These are phyloP conservation scores for Drosophila meridionalis DNA, from an alignment of 2,888 invertebrate genomes.

Conservation along the genomic window DNA sequence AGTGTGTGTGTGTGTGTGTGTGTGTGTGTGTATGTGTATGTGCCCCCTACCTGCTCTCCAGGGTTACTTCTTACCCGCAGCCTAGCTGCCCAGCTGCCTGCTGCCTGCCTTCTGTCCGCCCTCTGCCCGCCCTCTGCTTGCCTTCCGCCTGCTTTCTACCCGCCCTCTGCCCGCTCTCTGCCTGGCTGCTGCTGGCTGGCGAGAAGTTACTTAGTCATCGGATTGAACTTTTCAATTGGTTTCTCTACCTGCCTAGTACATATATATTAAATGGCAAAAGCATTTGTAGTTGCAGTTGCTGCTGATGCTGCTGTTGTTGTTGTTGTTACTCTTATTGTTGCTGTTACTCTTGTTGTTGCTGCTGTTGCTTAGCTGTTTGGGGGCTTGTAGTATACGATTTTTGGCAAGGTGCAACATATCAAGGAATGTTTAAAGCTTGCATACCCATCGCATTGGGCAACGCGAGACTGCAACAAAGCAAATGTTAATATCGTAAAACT, in stretches of 20 bases:
- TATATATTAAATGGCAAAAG: constrained; percentile 51
- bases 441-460: constrained; percentile 7
- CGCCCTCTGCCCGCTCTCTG: constrained; percentile 9
- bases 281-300: constrained; percentile 6
- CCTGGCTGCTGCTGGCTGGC: constrained; percentile 30
- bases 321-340: background rate
- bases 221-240: constrained; percentile 42
- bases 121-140: constrained; percentile 16
- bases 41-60: constrained; percentile 41
- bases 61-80: constrained; percentile 49
- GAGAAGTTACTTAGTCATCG: constrained; percentile 51
- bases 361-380: constrained; percentile 16
- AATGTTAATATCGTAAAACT: background rate
- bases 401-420: constrained; percentile 46
- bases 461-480: background rate
- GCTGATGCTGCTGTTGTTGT: background rate
- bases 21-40: constrained; percentile 24
- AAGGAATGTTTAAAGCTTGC: constrained; percentile 20
- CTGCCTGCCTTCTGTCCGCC: background rate
- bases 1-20: constrained; percentile 15
- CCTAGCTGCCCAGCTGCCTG: constrained; percentile 9
- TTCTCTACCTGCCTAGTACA: constrained; percentile 19
- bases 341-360: background rate
- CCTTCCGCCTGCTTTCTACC: background rate
- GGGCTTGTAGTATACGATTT: constrained; percentile 25